Percentiles rank a stretch among this genome's conserved stretches.
Evolutionary conservation across 2,113 vertebrate genomes (phyloP).

Genomic region (Daboia siamensis): DNA sequence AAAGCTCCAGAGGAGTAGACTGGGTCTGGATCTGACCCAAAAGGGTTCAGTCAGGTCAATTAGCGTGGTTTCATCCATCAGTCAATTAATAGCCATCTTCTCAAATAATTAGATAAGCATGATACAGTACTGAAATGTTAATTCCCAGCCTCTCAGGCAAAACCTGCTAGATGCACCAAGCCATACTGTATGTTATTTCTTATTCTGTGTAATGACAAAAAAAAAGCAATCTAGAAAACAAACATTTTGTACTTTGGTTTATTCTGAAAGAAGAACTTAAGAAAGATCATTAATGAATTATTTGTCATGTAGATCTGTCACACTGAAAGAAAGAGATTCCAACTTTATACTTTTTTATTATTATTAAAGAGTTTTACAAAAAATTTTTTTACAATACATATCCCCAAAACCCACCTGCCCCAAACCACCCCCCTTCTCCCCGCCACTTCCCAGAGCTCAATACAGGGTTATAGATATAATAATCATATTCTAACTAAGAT

Average conservation of each 20-base stretch:
- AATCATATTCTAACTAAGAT: no score
- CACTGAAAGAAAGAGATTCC: not conserved
- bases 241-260: not conserved
- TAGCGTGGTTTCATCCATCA: not conserved
- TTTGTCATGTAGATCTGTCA: not conserved
- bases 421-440: no score
- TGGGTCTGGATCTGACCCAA: not conserved
- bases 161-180: not conserved
- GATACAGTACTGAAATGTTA: not conserved
- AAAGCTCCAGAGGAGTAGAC: not conserved
- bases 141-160: not conserved
- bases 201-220: not conserved
- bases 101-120: not conserved
- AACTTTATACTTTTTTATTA: not conserved
- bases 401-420: no score
- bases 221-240: not conserved
- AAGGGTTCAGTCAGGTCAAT: not conserved
- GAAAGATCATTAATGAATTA: not conserved
- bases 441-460: no score
- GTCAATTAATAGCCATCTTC: accelerated
- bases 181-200: not conserved
- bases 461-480: no score
- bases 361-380: no score
- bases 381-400: no score
- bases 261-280: not conserved